These are phyloP conservation scores for Trachymyrmex septentrionalis DNA, from an alignment of 1,140 invertebrate species.

Conservation along the genomic window DNA sequence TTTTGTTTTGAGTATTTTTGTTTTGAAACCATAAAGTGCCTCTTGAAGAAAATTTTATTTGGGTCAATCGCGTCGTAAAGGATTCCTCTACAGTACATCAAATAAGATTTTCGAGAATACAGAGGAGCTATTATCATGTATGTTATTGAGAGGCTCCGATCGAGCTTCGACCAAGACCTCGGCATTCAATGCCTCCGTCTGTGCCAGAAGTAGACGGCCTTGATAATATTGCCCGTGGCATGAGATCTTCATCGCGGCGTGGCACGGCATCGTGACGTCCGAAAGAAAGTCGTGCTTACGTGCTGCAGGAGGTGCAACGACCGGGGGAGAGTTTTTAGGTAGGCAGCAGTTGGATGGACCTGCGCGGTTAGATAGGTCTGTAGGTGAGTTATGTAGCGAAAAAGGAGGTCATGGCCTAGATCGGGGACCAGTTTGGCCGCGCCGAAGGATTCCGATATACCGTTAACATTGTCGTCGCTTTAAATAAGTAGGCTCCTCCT, in stretches of 20 bases:
- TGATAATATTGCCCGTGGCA: constrained; percentile 47
- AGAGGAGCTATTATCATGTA: background rate
- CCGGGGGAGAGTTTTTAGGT: constrained; percentile 76
- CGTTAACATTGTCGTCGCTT: constrained; percentile 80
- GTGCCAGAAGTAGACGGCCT: constrained; percentile 53
- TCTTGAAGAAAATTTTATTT: background rate
- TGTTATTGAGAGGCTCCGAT: background rate
- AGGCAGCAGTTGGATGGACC: constrained; percentile 64
- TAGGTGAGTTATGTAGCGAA: constrained; percentile 79
- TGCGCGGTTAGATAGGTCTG: constrained; percentile 78
- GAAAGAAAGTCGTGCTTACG: constrained; percentile 78
- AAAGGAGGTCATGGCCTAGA: constrained; percentile 82
- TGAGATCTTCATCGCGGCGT: constrained; percentile 48
- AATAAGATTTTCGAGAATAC: background rate
- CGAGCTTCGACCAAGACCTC: background rate
- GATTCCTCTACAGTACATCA: background rate
- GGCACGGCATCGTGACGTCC: constrained; percentile 18
- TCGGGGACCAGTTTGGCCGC: constrained; percentile 82
- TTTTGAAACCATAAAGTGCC: background rate
- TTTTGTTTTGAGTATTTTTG: too few species aligned
- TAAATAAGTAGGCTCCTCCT: constrained; percentile 65
- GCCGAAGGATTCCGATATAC: constrained; percentile 79
- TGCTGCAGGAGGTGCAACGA: constrained; percentile 60
- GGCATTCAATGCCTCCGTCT: background rate
- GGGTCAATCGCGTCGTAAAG: background rate